phyloP scores from a whole-genome alignment of 2,113 vertebrate species.

The Sceloporus undulatus region DNA sequence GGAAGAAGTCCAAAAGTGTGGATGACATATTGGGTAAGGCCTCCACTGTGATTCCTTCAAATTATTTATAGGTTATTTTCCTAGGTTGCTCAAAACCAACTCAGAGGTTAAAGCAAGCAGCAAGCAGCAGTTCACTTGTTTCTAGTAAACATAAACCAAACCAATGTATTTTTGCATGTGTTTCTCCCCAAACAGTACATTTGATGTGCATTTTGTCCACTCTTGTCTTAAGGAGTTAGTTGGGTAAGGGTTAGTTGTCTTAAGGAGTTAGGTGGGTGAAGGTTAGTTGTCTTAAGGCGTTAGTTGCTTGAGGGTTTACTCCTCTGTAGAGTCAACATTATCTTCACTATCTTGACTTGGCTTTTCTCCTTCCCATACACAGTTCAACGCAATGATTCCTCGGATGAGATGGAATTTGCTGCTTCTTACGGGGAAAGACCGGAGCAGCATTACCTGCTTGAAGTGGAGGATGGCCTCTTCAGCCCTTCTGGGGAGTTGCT shows the following conservation, averaged over 20 bases:
- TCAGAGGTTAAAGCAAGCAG: neutral
- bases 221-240: no score
- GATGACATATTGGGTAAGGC: constrained; percentile 69
- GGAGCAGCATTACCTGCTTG: constrained; percentile 49
- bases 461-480: constrained; percentile 66
- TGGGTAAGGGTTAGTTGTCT: no score
- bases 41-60: neutral
- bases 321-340: neutral
- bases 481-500: constrained; percentile 61
- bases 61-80: neutral
- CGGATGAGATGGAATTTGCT: constrained; percentile 76
- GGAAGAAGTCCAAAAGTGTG: constrained; percentile 57
- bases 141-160: no score
- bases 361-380: constrained; percentile 15
- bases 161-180: no score
- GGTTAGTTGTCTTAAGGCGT: neutral
- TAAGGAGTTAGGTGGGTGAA: no score
- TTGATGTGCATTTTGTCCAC: no score
- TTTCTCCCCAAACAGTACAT: no score
- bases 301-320: neutral
- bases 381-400: constrained; percentile 73
- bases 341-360: neutral
- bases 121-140: no score
- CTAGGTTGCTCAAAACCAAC: neutral
- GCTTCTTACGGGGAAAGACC: constrained; percentile 65